Evolutionary conservation across 2,113 vertebrate genomes (phyloP).

Genomic region (Gavia stellata): DNA sequence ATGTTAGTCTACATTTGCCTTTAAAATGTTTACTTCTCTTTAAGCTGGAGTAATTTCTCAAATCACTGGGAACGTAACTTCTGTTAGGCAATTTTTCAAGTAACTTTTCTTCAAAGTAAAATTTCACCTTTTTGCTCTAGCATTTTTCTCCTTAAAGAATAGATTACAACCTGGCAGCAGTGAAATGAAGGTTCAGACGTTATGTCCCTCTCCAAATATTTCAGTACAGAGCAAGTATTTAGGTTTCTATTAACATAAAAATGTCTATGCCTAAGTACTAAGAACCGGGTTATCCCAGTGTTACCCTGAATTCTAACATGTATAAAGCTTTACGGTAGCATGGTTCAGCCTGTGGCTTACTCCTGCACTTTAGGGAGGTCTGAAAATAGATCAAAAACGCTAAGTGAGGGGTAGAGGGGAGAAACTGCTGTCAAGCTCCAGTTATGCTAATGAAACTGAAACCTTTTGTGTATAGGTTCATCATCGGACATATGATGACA

Average conservation of each 20-base stretch:
- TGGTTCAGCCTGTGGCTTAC: background rate
- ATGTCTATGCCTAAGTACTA: background rate
- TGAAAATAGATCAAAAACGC: background rate
- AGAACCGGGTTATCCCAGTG: background rate
- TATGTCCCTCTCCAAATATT: background rate
- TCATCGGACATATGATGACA: conserved; percentile 81
- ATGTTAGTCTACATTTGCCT: background rate
- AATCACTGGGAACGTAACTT: background rate
- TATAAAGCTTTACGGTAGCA: background rate
- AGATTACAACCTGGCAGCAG: background rate
- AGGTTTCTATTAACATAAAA: background rate
- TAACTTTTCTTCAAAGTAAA: background rate
- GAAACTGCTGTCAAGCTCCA: background rate
- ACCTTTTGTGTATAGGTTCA: conserved; percentile 72
- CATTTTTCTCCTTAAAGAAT: background rate
- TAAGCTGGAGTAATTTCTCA: background rate
- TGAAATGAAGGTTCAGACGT: background rate
- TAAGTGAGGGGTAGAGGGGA: background rate
- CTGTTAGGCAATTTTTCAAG: background rate
- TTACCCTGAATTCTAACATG: background rate
- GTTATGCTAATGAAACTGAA: background rate
- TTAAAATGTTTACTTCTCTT: background rate
- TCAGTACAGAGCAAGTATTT: background rate
- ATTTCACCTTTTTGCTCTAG: background rate
- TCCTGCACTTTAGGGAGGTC: background rate